Percentiles rank a stretch among this genome's conserved stretches.
phyloP scores from a whole-genome alignment of 2,888 invertebrate species.

The Acrocera orbiculus region DNA sequence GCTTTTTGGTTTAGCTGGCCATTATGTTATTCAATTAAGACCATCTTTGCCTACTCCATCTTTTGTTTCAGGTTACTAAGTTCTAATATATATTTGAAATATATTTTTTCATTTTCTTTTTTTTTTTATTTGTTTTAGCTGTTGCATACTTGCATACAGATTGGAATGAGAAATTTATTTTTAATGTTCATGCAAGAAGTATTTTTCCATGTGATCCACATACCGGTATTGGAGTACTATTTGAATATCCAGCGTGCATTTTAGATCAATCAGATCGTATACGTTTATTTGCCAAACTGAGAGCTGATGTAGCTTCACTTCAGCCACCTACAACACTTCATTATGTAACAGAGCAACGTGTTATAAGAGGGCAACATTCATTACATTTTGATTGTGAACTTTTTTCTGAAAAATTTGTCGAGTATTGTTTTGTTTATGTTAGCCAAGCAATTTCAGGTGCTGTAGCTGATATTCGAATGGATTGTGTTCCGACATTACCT shows the following conservation, averaged over 20 bases:
- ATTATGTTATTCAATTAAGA: constrained; percentile 55
- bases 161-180: constrained; percentile 70
- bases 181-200: constrained; percentile 68
- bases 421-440: constrained; percentile 78
- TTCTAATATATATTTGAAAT: no score
- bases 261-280: constrained; percentile 58
- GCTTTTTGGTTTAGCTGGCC: constrained; percentile 65
- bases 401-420: constrained; percentile 66
- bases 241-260: constrained; percentile 71
- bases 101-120: no score
- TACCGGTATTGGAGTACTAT: constrained; percentile 55
- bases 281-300: constrained; percentile 57
- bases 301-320: constrained; percentile 49
- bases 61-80: no score
- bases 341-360: constrained; percentile 48
- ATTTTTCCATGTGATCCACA: constrained; percentile 67
- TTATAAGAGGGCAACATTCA: constrained; percentile 54
- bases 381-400: constrained; percentile 62
- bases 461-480: constrained; percentile 66
- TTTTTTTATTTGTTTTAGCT: no score
- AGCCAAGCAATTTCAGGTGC: constrained; percentile 72
- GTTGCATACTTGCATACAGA: constrained; percentile 37
- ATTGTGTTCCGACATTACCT: constrained; percentile 68
- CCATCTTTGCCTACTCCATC: constrained; percentile 45
- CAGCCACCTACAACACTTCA: constrained; percentile 43